Evolutionary conservation across 1,140 invertebrate species (phyloP).

Genomic region (Heliconius nattereri): DNA sequence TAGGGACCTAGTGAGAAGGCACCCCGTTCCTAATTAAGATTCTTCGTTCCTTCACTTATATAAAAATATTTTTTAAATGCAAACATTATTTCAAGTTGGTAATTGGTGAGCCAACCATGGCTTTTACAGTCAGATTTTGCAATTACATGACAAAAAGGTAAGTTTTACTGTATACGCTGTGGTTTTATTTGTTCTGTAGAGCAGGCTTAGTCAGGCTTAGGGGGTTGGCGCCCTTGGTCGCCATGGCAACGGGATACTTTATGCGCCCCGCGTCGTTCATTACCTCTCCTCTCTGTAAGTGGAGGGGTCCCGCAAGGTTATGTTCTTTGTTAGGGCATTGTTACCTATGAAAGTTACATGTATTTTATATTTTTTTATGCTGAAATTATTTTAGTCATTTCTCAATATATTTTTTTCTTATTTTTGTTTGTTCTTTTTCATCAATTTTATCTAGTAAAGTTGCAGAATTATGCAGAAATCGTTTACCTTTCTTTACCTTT

Average conservation of each 20-base stretch:
- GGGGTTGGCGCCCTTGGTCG: conserved; percentile 72
- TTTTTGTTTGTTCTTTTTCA: no score
- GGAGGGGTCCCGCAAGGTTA: conserved; percentile 42
- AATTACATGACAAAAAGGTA: neutral
- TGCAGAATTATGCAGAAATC: no score
- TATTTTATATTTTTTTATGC: neutral
- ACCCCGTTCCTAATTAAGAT: no score
- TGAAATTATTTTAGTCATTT: neutral
- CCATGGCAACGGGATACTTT: conserved; percentile 67
- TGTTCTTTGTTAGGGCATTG: neutral
- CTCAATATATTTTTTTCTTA: neutral
- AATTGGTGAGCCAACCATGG: neutral
- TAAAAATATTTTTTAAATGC: no score
- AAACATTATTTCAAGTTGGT: no score
- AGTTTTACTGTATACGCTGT: neutral
- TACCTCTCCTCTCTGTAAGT: conserved; percentile 34
- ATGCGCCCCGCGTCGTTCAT: conserved; percentile 57
- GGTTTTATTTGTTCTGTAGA: neutral
- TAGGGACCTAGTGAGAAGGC: no score
- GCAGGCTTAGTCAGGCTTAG: conserved; percentile 25
- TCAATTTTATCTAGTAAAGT: no score
- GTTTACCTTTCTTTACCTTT: no score
- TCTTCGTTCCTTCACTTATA: no score
- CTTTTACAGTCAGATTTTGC: neutral
- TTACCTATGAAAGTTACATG: neutral